These are phyloP conservation scores for Microctonus aethiopoides DNA, from an alignment of 2,888 invertebrate species.

Conservation along the genomic window DNA sequence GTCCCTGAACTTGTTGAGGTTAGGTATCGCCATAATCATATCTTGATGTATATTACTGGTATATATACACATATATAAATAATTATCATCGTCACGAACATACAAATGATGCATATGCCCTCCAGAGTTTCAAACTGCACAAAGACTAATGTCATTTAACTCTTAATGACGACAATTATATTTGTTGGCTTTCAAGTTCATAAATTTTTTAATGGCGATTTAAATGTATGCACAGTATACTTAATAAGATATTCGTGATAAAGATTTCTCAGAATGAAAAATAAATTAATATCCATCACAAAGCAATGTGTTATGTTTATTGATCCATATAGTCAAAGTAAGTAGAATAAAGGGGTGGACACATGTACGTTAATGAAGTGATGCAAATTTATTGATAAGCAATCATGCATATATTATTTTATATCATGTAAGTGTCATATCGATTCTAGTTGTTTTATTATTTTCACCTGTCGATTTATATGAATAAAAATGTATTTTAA, in stretches of 20 bases:
- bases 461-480: constrained; percentile 6
- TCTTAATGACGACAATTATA: neutral
- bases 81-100: neutral
- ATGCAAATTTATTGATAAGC: constrained; percentile 19
- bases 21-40: neutral
- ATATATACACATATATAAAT: too few relatives aligned
- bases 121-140: neutral
- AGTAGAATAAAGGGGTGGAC: neutral
- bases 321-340: neutral
- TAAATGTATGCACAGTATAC: too few relatives aligned
- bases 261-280: neutral
- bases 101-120: neutral
- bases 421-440: neutral
- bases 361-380: constrained; percentile 5
- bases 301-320: neutral
- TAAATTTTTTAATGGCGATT: neutral
- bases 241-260: too few relatives aligned
- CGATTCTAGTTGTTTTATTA: neutral
- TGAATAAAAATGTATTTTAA: constrained; percentile 42
- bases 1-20: neutral
- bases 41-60: neutral
- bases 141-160: neutral
- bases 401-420: neutral
- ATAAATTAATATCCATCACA: neutral
- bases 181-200: neutral